Base-by-base conservation (phyloP, 2,113 vertebrate species). In the Leucosticte australis region DNA sequence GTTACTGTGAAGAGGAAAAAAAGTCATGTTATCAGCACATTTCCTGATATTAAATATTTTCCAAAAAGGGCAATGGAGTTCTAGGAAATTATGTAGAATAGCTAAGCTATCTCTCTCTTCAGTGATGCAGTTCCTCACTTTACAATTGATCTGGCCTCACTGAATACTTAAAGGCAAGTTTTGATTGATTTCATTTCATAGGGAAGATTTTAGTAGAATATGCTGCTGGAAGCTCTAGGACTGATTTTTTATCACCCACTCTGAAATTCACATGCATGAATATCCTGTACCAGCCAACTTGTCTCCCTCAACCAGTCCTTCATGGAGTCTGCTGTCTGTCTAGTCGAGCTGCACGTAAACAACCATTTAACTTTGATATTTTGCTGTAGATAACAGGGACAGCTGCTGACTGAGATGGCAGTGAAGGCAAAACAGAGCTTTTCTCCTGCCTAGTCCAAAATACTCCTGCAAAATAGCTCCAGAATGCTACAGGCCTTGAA, bases 281-380 rank as follows among this genome's bases (percentile, higher is more conserved):
- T 41, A 55, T 68, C 18, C 28, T 56, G 7, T 14, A 68, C 2
- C 30, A 68, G 68, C 20, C 21, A 71, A 28, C 24, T 8, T 46
- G 21, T 24, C 31, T 71, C 52, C 10, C 15, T 68, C 35, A 85
- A 14, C 28, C 15, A 19, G 16, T 62, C 7, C 28, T 26, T 65
- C 33, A 31, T 67, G 24, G n/a, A 88, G 42, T 4, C 10, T 42
- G 22, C 28, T 41, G 6, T 35, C 20, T 19, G 56, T 47, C 24
- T 37, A 39, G n/a, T 47, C 6, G 41, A 79, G 33, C 16, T 2
- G 1, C 39, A 41, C 0, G 0, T 35, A 52, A 24, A 27, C 42
- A 69, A 11, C 2, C 33, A 70, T 78, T 78, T 31, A 57, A 10
- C 18, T 75, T 28, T 71, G n/a, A 41, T 63, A 31, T 79, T 88